Evolutionary conservation across 53 echinoderm and acorn worm genomes (phyloP), one percentile per base, ranked within the genome.

Genomic region (Arbacia lixula): DNA sequence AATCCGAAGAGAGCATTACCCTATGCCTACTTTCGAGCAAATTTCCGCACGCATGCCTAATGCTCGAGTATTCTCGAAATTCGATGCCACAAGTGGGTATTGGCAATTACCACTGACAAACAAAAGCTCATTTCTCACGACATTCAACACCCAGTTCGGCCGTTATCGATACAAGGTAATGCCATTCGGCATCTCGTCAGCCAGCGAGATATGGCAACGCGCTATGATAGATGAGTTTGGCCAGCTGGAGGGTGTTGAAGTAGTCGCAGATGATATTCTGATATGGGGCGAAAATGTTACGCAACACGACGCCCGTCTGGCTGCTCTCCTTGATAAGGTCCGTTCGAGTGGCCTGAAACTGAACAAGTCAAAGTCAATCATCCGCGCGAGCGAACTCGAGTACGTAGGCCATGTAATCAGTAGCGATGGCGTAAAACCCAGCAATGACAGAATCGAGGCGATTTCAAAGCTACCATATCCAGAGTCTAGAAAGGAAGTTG

Each of bases 261-360:
- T 91, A 24, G 83, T 88, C 12, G 91, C 90, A 51, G 93, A 90
- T 52, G 93, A 93, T 54, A 93, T 90, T 4, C 53, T 93, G 27
- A 68, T 93, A 5, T 62, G 90, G 63, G 94, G 86, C 34, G 43
- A 30, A 69, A 67, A 57, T 49, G 14, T 14, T 0, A 71, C 62
- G 39, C 79, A 85, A 79, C 93, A 88, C 39, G 66, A 93, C 40
- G 53, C 36, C 12, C 26, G 65, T 2, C 36, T 68, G 21, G 17
- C 3, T 40, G 25, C 68, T 34, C 39, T 68, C 2, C n/a, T 16
- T 21, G 68, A 68, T 6, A 68, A 39, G 5, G 68, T 68, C 16
- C 11, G 68, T 11, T 4, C 33, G 22, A 19, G 34, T 6, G 68
- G 68, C 49, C 81, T 76, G 38, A 87, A 72, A 34, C 56, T 77